Evolutionary conservation across 2,797 vertebrate genomes (phyloP).

Genomic region (Hafferia zeledoni): DNA sequence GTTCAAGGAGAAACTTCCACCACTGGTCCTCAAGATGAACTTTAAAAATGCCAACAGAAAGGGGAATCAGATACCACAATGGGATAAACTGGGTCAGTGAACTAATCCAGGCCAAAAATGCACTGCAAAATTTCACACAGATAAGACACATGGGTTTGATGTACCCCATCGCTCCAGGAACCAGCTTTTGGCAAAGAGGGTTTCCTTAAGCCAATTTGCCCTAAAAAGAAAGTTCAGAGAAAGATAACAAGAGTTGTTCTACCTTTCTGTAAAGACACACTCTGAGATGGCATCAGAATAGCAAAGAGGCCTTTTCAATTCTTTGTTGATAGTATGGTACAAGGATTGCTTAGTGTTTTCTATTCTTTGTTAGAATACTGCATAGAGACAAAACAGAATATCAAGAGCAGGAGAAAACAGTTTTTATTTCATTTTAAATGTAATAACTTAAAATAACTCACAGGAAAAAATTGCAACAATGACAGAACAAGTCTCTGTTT

Average conservation of each 20-base stretch:
- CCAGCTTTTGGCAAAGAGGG: background rate
- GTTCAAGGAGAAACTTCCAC: background rate
- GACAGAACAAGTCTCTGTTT: background rate
- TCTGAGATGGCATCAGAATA: background rate
- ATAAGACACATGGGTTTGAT: accelerated
- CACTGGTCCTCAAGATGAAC: background rate
- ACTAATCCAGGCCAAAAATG: background rate
- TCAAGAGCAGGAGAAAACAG: background rate
- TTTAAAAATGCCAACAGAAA: background rate
- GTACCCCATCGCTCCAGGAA: background rate
- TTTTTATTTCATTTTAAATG: background rate
- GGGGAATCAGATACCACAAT: background rate
- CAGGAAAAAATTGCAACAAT: background rate
- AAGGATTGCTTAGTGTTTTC: background rate
- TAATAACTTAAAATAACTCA: background rate
- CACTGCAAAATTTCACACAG: background rate
- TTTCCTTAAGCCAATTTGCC: background rate
- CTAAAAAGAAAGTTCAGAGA: background rate
- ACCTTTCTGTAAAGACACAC: background rate
- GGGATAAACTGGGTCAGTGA: background rate
- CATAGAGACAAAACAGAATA: background rate
- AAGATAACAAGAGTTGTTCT: background rate
- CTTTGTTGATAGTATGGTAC: background rate
- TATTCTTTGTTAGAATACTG: background rate
- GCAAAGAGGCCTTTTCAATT: background rate